Conservation (phyloP, 2,797 vertebrate species). For the Tokudaia muenninki region DNA sequence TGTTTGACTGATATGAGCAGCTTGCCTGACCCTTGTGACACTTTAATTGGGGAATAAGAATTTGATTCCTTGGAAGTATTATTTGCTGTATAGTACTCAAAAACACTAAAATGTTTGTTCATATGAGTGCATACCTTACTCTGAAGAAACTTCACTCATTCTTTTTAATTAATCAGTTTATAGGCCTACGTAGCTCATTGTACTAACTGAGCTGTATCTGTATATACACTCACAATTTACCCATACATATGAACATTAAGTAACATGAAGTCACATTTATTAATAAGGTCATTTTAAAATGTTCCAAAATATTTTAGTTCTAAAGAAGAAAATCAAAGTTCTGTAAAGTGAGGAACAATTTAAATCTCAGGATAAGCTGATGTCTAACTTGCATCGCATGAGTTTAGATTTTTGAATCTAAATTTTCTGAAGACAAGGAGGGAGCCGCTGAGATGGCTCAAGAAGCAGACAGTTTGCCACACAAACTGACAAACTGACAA, state of each 20-base stretch:
- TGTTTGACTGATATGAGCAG: neutral
- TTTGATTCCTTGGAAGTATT: slow-evolving; percentile 49
- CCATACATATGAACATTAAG: neutral
- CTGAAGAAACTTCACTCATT: neutral
- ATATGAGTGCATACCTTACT: neutral
- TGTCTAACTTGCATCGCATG: neutral
- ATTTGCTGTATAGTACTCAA: slow-evolving; percentile 16
- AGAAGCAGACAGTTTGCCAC: neutral
- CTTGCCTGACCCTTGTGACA: neutral
- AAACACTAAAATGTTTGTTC: slow-evolving; percentile 18
- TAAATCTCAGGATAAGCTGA: slow-evolving; percentile 32
- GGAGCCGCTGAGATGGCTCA: neutral
- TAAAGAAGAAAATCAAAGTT: neutral
- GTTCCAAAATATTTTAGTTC: neutral
- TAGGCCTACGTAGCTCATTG: neutral
- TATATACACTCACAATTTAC: neutral
- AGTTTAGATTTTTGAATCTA: slow-evolving; percentile 33
- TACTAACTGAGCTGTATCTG: neutral
- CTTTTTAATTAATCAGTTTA: slow-evolving; percentile 7
- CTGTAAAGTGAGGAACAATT: slow-evolving; percentile 16
- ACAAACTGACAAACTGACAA: neutral
- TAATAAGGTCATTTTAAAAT: slow-evolving; percentile 36
- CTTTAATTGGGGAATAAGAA: neutral
- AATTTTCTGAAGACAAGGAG: slow-evolving; percentile 24
- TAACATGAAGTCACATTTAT: neutral